These are phyloP conservation scores for Lanius collurio DNA, from an alignment of 2,113 vertebrate species.

Conservation along the genomic window DNA sequence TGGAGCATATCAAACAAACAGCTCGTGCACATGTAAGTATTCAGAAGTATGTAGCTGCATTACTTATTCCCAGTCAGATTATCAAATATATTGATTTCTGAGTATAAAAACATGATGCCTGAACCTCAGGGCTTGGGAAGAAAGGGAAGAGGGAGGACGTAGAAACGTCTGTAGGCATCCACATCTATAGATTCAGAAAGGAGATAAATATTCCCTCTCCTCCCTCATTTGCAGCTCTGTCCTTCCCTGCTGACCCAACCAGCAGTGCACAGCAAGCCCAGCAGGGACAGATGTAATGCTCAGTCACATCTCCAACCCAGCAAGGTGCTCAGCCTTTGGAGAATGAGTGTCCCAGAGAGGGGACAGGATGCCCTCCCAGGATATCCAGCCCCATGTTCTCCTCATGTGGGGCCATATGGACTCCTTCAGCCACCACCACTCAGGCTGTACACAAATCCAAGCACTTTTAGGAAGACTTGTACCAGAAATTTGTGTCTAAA, in stretches of 20 bases:
- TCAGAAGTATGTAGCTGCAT: conserved; percentile 64
- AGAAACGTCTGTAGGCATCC: background rate
- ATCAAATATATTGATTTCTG: conserved; percentile 57
- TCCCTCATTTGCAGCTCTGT: background rate
- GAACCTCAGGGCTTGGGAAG: background rate
- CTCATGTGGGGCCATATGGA: background rate
- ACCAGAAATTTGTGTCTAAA: background rate
- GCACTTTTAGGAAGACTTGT: background rate
- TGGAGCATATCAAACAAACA: conserved; percentile 54
- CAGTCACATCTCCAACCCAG: background rate
- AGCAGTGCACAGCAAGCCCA: background rate
- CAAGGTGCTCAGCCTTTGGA: background rate
- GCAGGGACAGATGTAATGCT: background rate
- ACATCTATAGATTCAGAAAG: background rate
- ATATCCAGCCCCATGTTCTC: background rate
- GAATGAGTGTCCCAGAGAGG: fast-evolving
- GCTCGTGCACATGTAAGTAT: conserved; percentile 53
- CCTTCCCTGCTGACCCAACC: background rate
- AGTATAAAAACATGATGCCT: conserved; percentile 57
- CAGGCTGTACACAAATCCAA: background rate
- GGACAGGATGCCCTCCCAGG: background rate
- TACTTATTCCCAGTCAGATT: conserved; percentile 64
- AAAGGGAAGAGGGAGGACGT: background rate
- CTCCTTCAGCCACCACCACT: background rate
- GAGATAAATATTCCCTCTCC: background rate